These are phyloP conservation scores for Panagrolaimus sp. DNA, from an alignment of 1,140 invertebrate species.

Conservation along the genomic window DNA sequence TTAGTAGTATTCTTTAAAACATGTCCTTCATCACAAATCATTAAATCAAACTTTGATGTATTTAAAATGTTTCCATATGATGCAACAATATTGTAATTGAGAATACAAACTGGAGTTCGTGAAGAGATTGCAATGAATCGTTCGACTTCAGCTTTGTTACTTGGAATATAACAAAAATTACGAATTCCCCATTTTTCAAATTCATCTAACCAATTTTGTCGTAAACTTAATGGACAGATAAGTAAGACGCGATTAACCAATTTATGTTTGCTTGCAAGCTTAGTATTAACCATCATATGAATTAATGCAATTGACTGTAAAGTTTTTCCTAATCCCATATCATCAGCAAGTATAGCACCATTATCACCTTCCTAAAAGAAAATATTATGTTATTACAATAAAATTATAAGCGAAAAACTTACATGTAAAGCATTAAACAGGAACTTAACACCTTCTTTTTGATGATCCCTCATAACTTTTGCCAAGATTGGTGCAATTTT, in stretches of 20 bases:
- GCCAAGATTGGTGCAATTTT: not conserved
- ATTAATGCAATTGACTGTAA: not conserved
- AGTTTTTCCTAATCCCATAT: slow-evolving; percentile 3
- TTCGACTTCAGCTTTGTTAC: not conserved
- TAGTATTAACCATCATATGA: not conserved
- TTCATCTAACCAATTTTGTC: not conserved
- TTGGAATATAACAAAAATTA: not conserved
- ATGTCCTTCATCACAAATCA: slow-evolving; percentile 77
- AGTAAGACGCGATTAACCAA: not conserved
- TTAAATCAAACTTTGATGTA: not conserved
- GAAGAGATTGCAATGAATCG: not conserved
- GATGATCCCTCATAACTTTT: not conserved
- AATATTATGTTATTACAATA: not conserved
- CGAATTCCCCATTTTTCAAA: not conserved
- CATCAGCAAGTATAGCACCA: slow-evolving; percentile 6
- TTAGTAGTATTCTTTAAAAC: slow-evolving; percentile 85
- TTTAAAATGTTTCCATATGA: not conserved
- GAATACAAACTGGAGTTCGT: not conserved
- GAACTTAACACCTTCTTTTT: not conserved
- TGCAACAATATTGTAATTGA: slow-evolving; percentile 12
- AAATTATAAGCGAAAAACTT: not conserved
- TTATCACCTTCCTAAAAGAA: not conserved
- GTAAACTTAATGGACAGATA: not conserved
- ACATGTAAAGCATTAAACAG: not conserved
- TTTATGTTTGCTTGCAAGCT: not conserved